phyloP scores from a whole-genome alignment of 1,140 invertebrate species.

The Drosophila sproati region DNA sequence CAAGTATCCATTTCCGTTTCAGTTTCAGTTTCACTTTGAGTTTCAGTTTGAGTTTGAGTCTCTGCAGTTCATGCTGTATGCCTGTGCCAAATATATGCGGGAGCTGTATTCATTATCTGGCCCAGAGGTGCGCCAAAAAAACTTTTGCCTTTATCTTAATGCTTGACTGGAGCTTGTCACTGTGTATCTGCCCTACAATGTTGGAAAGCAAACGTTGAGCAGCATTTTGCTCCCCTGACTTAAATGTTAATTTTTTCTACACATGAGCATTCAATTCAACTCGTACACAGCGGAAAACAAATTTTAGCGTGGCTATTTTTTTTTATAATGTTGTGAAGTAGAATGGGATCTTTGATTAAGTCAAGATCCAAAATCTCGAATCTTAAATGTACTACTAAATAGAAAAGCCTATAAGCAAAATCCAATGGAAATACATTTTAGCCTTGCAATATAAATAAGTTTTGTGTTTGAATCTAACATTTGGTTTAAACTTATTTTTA shows the following conservation, averaged over 20 bases:
- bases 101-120: slow-evolving; percentile 16
- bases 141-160: slow-evolving; percentile 41
- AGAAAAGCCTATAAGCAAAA: no score
- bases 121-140: slow-evolving; percentile 31
- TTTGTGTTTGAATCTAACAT: no score
- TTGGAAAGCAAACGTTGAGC: background rate
- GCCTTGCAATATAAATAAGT: no score
- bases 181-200: background rate
- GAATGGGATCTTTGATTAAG: no score
- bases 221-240: background rate
- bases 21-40: background rate
- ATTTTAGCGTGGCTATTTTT: no score
- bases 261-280: slow-evolving; percentile 11
- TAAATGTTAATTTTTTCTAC: background rate
- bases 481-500: no score
- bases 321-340: no score
- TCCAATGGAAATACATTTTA: no score
- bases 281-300: slow-evolving; percentile 7
- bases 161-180: slow-evolving; percentile 35
- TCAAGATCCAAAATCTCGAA: no score
- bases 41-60: slow-evolving; percentile 6
- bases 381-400: no score
- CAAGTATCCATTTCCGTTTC: slow-evolving; percentile 48
- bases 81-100: slow-evolving; percentile 16
- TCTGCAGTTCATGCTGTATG: background rate